These are phyloP conservation scores for Psilanteris sp. DNA, from an alignment of 1,140 invertebrate genomes.

Conservation along the genomic window DNA sequence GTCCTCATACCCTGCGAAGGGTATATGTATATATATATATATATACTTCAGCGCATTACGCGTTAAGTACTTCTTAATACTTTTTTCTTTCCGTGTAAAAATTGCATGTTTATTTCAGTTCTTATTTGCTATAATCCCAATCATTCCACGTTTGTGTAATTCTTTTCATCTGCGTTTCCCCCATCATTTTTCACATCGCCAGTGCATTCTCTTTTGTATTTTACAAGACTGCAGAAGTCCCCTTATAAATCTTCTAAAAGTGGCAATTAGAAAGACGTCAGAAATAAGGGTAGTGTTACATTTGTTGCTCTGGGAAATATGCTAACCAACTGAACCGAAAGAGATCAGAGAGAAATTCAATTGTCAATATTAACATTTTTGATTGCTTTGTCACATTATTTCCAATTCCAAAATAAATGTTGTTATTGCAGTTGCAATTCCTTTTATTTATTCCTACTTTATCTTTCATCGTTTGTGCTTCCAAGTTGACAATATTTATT, in stretches of 20 bases:
- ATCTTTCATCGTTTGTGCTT: no score
- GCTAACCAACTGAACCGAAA: no score
- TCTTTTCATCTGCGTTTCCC: conserved; percentile 7
- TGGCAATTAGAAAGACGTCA: conserved; percentile 34
- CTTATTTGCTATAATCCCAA: conserved; percentile 36
- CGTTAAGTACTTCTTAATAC: neutral
- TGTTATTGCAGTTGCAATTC: no score
- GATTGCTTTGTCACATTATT: conserved; percentile 17
- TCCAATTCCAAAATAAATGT: neutral
- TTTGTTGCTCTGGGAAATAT: conserved; percentile 41
- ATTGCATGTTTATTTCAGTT: conserved; percentile 30
- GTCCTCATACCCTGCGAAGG: no score
- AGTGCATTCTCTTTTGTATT: conserved; percentile 36
- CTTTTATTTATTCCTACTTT: no score
- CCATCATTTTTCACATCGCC: neutral
- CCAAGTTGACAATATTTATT: no score
- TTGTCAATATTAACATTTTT: conserved; percentile 31
- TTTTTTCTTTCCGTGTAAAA: no score
- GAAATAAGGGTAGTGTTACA: conserved; percentile 18
- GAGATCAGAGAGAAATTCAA: conserved; percentile 21
- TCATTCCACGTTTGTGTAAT: conserved; percentile 17
- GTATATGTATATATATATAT: no score
- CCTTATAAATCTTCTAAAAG: conserved; percentile 10
- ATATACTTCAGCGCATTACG: neutral
- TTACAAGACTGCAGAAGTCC: conserved; percentile 25